Base-by-base conservation (phyloP, 2,113 vertebrate species). In the Pituophis catenifer region DNA sequence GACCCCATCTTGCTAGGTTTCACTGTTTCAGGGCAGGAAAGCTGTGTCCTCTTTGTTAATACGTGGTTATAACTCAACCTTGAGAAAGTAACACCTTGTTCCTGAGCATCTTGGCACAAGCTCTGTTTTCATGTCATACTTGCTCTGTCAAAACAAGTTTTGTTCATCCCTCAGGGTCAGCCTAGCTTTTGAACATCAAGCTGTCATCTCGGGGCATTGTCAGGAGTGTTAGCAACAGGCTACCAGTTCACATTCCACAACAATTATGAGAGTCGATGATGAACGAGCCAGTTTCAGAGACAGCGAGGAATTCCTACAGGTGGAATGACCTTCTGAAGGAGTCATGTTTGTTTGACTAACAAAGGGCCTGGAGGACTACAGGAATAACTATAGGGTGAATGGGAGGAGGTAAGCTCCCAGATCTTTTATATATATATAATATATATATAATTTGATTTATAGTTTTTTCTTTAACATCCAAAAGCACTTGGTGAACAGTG, bases 91-190 rank as follows among this genome's bases (percentile, higher is more conserved):
- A 92, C 92, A 94, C 95, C 95, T 96, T 70, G 90, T 59, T 95
- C 89, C 92, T 93, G 90, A 94, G 94, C 65, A 53, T 89, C 53
- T 24, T 93, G 95, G 94, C 95, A 91, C 93, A 94, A 58, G 85
- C 55, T 50, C 89, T 93, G 93, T 90, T 95, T 95, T 96, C 92
- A 59, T 59, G 33, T 94, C 93, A 94, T 91, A 89, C 95, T 92
- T 94, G 93, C 89, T 93, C 88, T 94, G 94, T 96, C 96, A 95
- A 95, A 97, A 97, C 96, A 96, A 97, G 96, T 95, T 96, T 95
- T 93, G 95, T 94, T 95, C 90, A 0, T 91, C 96, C 96, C 94
- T 92, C 7, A 19, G 96, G 96, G 95, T 96, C 97, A 96, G 93
- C 92, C 91, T 53, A 91, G 44, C 94, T 96, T 97, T 96, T 96